Evolutionary conservation across 2,113 vertebrate species (phyloP).

Genomic region (Reinhardtius hippoglossoides): DNA sequence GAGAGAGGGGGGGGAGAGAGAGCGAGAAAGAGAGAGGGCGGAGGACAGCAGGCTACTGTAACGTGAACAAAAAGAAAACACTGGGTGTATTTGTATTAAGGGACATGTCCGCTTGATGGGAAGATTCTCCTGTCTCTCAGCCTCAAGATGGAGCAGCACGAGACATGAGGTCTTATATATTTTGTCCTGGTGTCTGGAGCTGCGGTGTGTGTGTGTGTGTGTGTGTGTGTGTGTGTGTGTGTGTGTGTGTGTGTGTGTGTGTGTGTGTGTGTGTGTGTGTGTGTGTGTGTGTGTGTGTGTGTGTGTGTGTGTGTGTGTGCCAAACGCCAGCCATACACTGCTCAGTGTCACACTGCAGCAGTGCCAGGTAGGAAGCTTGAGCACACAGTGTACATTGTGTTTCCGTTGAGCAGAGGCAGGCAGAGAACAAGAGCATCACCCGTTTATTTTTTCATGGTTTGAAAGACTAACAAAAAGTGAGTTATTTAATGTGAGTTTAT

Average conservation of each 20-base stretch:
- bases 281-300: neutral
- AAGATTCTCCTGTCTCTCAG: conserved; percentile 25
- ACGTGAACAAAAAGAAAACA: conserved; percentile 27
- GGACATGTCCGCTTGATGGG: conserved; percentile 16
- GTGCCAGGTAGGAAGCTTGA: conserved; percentile 47
- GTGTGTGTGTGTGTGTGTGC: conserved; percentile 1
- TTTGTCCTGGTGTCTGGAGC: conserved; percentile 19
- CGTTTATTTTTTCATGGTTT: neutral
- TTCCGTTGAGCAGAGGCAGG: neutral
- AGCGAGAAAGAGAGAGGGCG: neutral
- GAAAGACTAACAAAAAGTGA: neutral
- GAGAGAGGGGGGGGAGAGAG: neutral
- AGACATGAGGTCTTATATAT: neutral
- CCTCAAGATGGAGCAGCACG: conserved; percentile 9
- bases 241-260: conserved; percentile 1
- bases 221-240: neutral
- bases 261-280: neutral
- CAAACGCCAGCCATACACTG: conserved; percentile 9
- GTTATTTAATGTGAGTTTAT: too few relatives aligned
- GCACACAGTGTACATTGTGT: conserved; percentile 18
- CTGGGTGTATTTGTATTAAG: conserved; percentile 25
- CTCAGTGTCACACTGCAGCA: conserved; percentile 33
- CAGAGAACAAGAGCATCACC: neutral
- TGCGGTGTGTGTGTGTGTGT: conserved; percentile 2
- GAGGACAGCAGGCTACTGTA: conserved; percentile 21